Conservation (phyloP, 1,140 invertebrate species). For the Drosophila fuyamai region DNA sequence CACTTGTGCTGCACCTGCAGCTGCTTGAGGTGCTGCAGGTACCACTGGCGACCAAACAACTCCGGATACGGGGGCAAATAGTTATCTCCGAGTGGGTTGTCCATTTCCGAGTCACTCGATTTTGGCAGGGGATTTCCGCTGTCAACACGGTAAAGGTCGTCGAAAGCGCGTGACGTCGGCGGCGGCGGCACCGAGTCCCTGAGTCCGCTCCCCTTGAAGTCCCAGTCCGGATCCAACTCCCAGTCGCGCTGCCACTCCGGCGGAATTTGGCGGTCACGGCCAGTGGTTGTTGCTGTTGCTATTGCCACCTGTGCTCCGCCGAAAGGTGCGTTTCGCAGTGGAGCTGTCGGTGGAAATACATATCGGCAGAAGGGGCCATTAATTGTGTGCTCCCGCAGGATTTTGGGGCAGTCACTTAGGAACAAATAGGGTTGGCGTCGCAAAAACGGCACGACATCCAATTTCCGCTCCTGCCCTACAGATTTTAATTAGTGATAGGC, state of each 20-base stretch:
- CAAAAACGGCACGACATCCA: conserved; percentile 56
- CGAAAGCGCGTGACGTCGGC: conserved; percentile 19
- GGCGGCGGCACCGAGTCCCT: conserved; percentile 3
- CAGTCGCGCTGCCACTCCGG: conserved; percentile 25
- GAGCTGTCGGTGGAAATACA: conserved; percentile 28
- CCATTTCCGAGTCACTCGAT: conserved; percentile 51
- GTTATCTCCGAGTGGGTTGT: conserved; percentile 33
- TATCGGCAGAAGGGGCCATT: conserved; percentile 27
- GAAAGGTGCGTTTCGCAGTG: conserved; percentile 51
- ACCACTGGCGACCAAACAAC: conserved; percentile 17
- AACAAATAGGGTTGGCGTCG: conserved; percentile 16
- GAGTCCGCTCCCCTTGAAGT: conserved; percentile 1
- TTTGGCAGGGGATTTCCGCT: conserved; percentile 68
- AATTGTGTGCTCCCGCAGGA: conserved; percentile 45
- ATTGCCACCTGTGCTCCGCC: conserved; percentile 23
- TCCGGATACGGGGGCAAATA: conserved; percentile 58
- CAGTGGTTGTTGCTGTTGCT: conserved; percentile 4
- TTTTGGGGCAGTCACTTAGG: not conserved
- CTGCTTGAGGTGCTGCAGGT: conserved; percentile 39
- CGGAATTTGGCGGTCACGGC: conserved; percentile 21
- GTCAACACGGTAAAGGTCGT: conserved; percentile 37
- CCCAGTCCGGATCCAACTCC: conserved; percentile 25
- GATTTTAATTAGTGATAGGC: conserved; percentile 74
- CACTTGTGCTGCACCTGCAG: conserved; percentile 54
- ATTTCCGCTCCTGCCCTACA: conserved; percentile 59